Conservation (phyloP, 2,888 invertebrate genomes). For the Drosophila neoperkinsi region DNA sequence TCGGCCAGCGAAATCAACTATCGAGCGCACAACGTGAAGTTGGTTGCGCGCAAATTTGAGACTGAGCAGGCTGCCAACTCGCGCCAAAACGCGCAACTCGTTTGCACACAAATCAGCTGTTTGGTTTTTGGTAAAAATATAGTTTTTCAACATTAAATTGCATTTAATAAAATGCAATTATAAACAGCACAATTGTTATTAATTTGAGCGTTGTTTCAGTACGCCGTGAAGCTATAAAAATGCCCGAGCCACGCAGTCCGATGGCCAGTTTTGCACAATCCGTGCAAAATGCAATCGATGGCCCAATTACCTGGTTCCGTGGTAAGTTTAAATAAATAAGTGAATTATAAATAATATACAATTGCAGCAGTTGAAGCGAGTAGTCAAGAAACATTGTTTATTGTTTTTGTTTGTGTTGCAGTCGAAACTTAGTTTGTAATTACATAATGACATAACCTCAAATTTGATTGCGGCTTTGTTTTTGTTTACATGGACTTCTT, state of each 20-base stretch:
- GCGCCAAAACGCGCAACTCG: background rate
- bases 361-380: too few relatives aligned
- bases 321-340: conserved; percentile 86
- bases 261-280: conserved; percentile 86
- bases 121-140: conserved; percentile 52
- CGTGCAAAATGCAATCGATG: conserved; percentile 87
- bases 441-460: conserved; percentile 85
- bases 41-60: conserved; percentile 19
- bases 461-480: conserved; percentile 46
- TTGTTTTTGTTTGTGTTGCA: background rate
- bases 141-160: background rate
- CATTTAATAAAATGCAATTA: background rate
- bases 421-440: conserved; percentile 50
- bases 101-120: conserved; percentile 49
- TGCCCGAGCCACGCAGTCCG: conserved; percentile 84
- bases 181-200: background rate
- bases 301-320: conserved; percentile 91
- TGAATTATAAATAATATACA: background rate
- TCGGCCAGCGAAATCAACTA: background rate
- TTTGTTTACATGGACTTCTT: conserved; percentile 37
- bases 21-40: conserved; percentile 34
- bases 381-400: background rate
- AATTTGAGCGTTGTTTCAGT: conserved; percentile 34
- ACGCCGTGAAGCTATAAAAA: conserved; percentile 49
- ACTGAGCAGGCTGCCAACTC: conserved; percentile 24